phyloP scores from a whole-genome alignment of 2,797 vertebrate genomes.

The Eidolon dupreanum region DNA sequence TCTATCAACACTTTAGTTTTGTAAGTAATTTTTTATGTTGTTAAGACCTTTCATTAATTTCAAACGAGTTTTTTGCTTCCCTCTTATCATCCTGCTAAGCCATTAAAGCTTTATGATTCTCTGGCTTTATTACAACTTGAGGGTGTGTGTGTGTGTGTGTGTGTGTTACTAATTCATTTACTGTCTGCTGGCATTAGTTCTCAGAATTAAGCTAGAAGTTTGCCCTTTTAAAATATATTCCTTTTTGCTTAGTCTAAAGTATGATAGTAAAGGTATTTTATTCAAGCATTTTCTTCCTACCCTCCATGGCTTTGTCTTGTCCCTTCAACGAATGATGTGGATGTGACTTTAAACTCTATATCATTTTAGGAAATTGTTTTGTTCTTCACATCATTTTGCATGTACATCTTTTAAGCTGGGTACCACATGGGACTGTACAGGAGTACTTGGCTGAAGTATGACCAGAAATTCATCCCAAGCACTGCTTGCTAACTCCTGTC shows the following conservation, averaged over 20 bases:
- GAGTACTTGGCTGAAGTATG: not conserved
- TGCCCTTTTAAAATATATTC: not conserved
- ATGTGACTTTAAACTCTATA: not conserved
- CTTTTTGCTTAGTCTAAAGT: not conserved
- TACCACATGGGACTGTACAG: not conserved
- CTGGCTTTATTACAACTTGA: not conserved
- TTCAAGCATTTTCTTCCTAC: not conserved
- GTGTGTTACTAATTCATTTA: not conserved
- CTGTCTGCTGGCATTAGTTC: not conserved
- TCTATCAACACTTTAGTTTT: constrained; percentile 96
- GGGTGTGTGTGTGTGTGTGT: too few relatives aligned
- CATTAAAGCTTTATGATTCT: not conserved
- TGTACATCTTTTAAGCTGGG: not conserved
- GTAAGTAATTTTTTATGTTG: constrained; percentile 89
- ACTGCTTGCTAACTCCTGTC: not conserved
- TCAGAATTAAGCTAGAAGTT: not conserved
- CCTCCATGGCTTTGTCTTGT: not conserved
- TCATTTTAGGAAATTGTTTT: not conserved
- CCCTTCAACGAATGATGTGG: not conserved
- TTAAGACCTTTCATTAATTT: constrained; percentile 42
- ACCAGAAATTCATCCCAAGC: not conserved
- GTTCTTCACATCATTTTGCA: not conserved
- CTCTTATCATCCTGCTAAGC: not conserved
- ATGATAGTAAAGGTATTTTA: not conserved
- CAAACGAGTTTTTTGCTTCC: not conserved